Percentiles rank a stretch among this genome's conserved stretches.
Evolutionary conservation across 1,140 invertebrate species (phyloP).

Genomic region (Hetaerina americana): DNA sequence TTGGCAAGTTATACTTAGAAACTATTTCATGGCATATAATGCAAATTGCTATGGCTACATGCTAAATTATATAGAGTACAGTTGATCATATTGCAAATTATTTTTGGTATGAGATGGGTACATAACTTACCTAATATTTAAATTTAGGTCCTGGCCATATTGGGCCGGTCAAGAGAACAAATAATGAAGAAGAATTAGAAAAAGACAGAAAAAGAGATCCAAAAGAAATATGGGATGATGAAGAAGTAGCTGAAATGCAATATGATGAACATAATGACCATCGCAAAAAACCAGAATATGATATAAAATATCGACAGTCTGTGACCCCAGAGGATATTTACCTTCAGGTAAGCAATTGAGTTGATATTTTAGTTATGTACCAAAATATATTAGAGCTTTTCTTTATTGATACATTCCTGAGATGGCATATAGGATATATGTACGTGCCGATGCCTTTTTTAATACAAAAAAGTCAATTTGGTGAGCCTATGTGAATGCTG

Average conservation of each 20-base stretch:
- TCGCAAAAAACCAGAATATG: constrained; percentile 57
- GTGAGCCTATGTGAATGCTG: no score
- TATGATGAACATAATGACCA: constrained; percentile 41
- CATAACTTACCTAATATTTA: neutral
- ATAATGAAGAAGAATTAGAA: constrained; percentile 15
- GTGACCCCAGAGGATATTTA: constrained; percentile 76
- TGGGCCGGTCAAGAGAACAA: constrained; percentile 9
- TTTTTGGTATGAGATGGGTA: no score
- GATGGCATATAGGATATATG: no score
- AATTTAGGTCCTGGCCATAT: constrained; percentile 27
- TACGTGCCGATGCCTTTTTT: no score
- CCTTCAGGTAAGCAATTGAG: constrained; percentile 63
- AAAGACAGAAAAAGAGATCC: constrained; percentile 16
- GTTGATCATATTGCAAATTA: no score
- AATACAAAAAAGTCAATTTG: no score
- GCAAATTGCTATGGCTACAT: no score
- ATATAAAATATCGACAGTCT: constrained; percentile 70
- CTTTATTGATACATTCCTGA: no score
- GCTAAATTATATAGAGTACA: no score
- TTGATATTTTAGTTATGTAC: no score
- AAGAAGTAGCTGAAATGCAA: constrained; percentile 31
- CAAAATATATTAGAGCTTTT: no score
- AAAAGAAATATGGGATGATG: constrained; percentile 42
- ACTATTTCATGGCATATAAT: neutral
- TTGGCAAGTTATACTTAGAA: no score